These are phyloP conservation scores for Argyresthia goedartella DNA, from an alignment of 2,888 invertebrate species.

Conservation along the genomic window DNA sequence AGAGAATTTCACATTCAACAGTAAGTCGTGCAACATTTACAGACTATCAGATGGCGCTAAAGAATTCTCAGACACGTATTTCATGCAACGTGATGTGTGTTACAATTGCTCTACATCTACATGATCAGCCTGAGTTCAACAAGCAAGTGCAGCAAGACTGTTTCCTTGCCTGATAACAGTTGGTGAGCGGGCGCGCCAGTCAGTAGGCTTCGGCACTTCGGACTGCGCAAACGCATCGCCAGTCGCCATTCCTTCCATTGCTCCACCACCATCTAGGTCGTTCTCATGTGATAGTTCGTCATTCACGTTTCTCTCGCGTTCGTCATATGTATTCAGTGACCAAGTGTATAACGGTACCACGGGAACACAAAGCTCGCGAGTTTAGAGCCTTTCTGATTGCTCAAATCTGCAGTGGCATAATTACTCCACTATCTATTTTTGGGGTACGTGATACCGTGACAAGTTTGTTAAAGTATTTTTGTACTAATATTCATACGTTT, in stretches of 20 bases:
- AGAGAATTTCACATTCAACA: no score
- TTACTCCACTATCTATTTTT: constrained; percentile 49
- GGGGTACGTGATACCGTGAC: constrained; percentile 55
- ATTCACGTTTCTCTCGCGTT: constrained; percentile 37
- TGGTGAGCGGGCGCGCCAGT: constrained; percentile 44
- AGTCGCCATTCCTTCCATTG: constrained; percentile 3
- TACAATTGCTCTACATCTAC: no score
- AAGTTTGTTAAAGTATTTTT: constrained; percentile 42
- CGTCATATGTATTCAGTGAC: constrained; percentile 43
- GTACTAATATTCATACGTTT: background rate
- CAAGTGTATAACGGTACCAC: constrained; percentile 17
- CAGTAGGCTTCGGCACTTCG: constrained; percentile 54
- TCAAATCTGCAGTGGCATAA: constrained; percentile 34
- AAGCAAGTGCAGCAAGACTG: constrained; percentile 6
- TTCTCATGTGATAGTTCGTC: constrained; percentile 46
- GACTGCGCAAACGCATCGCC: constrained; percentile 50
- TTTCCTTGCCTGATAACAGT: constrained; percentile 39
- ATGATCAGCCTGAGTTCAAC: background rate
- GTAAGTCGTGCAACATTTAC: no score
- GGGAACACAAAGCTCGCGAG: background rate
- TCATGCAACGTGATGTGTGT: no score
- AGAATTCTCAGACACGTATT: no score
- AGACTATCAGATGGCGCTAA: no score
- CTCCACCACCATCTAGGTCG: constrained; percentile 33
- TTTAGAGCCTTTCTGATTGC: constrained; percentile 21